Percentiles rank a stretch among this genome's conserved stretches.
Evolutionary conservation across 2,797 vertebrate species (phyloP).

Genomic region (Poliocrania exsul): DNA sequence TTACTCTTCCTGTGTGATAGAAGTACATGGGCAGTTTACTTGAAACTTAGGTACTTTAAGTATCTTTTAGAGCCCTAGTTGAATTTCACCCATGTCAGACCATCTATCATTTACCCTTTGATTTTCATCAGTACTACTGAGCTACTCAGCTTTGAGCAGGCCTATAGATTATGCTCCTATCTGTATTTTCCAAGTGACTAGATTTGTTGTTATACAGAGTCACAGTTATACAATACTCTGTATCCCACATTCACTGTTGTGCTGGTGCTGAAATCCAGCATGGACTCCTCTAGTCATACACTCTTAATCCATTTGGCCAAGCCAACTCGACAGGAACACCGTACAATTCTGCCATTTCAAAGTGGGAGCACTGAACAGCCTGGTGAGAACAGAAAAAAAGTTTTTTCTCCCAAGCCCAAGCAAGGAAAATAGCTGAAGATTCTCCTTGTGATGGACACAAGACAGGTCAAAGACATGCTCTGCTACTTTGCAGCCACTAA

Average conservation of each 20-base stretch:
- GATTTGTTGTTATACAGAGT: neutral
- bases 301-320: neutral
- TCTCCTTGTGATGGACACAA: neutral
- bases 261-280: neutral
- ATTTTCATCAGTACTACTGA: neutral
- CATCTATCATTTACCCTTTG: neutral
- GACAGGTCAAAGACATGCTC: neutral
- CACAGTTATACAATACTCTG: neutral
- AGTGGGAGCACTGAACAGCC: neutral
- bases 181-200: neutral
- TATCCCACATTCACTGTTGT: neutral
- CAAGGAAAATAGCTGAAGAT: neutral
- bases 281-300: neutral
- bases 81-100: neutral
- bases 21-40: neutral
- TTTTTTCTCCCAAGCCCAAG: neutral
- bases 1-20: neutral
- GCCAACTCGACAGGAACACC: neutral
- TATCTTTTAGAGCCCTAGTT: neutral
- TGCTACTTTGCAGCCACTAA: neutral
- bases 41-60: neutral
- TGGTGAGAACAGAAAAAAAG: neutral
- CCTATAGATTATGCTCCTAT: neutral
- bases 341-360: fast-evolving
- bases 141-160: neutral